Evolutionary conservation across 2,888 invertebrate species (phyloP).

Genomic region (Perithous albicinctus): DNA sequence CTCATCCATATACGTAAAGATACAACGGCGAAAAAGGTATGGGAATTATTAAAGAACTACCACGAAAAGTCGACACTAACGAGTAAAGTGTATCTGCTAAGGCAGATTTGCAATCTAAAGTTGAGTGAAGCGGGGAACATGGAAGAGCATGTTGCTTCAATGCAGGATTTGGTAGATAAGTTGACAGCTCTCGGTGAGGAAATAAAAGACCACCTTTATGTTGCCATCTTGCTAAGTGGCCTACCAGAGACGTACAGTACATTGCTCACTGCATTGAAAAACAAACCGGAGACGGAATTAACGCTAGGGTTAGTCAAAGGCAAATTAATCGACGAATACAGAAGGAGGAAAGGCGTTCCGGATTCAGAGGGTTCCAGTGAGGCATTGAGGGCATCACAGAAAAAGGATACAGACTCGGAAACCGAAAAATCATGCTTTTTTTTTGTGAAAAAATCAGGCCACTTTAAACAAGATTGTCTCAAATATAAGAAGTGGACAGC

Average conservation of each 20-base stretch:
- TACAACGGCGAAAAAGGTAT: conserved; percentile 60
- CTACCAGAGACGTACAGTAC: conserved; percentile 72
- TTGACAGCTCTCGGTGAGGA: conserved; percentile 66
- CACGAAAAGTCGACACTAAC: conserved; percentile 68
- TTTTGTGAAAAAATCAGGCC: conserved; percentile 64
- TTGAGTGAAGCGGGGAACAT: conserved; percentile 64
- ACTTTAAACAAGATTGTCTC: conserved; percentile 60
- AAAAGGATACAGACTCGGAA: conserved; percentile 7
- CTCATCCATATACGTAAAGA: conserved; percentile 58
- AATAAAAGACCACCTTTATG: conserved; percentile 65
- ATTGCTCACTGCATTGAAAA: conserved; percentile 70
- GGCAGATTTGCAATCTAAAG: no score
- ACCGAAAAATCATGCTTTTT: conserved; percentile 45
- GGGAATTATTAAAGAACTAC: conserved; percentile 61
- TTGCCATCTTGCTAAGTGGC: conserved; percentile 70
- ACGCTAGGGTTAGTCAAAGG: conserved; percentile 67
- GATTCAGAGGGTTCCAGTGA: conserved; percentile 41
- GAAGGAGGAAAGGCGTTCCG: no score
- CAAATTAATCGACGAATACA: no score
- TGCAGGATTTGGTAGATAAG: conserved; percentile 66
- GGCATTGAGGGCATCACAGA: conserved; percentile 43
- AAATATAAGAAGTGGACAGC: conserved; percentile 59
- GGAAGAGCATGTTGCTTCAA: conserved; percentile 67
- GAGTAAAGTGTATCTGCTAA: no score
- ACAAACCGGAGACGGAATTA: conserved; percentile 67